Evolutionary conservation across 2,797 vertebrate genomes (phyloP).

Genomic region (Bradypodion ventrale): DNA sequence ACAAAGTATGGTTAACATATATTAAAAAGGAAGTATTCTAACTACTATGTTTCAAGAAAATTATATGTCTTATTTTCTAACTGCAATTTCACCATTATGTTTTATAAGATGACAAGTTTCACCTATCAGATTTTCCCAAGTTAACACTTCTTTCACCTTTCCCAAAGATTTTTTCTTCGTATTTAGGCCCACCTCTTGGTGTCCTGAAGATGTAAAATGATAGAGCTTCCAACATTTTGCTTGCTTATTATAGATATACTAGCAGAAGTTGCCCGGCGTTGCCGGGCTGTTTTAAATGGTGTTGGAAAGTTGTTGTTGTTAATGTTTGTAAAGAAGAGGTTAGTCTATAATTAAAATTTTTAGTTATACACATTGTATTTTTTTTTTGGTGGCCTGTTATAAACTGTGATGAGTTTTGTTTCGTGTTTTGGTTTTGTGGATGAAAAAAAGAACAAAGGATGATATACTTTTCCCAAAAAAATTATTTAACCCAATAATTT

Average conservation of each 20-base stretch:
- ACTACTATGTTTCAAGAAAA: background rate
- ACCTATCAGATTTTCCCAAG: background rate
- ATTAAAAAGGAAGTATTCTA: background rate
- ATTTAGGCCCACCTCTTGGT: background rate
- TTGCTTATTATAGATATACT: background rate
- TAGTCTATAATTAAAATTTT: no score
- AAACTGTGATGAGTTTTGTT: no score
- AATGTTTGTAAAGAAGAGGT: no score
- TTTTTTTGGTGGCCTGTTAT: no score
- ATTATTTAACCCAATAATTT: no score
- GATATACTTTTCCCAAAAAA: no score
- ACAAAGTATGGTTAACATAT: constrained; percentile 7
- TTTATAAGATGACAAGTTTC: background rate
- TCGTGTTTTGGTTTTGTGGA: no score
- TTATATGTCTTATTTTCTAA: background rate
- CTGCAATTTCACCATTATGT: background rate
- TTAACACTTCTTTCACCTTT: background rate
- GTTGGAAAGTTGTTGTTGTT: no score
- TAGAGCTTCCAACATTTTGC: background rate
- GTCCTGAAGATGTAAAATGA: background rate
- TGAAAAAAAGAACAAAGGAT: no score
- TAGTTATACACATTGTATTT: no score
- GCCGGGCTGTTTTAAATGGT: no score
- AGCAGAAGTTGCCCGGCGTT: no score
- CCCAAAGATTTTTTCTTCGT: background rate